These are phyloP conservation scores for Enteromius afrohamiltoni DNA, from an alignment of 2,797 vertebrate species.

Conservation along the genomic window DNA sequence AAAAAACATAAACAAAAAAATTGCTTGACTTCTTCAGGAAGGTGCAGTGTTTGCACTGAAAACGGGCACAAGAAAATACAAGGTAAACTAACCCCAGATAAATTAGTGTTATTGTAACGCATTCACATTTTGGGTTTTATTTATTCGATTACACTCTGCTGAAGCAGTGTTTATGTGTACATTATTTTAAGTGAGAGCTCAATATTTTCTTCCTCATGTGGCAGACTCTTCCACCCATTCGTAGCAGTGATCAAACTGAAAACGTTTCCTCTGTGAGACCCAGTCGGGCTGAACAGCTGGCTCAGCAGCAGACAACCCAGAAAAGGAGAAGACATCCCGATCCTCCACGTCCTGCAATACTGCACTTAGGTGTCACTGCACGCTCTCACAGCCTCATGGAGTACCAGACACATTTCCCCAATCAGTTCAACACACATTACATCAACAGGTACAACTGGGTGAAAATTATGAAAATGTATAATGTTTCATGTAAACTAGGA, in stretches of 20 bases:
- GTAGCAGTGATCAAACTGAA: slow-evolving; percentile 53
- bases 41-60: slow-evolving; percentile 49
- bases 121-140: background rate
- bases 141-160: too few species aligned
- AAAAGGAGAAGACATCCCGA: slow-evolving; percentile 70
- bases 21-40: slow-evolving; percentile 43
- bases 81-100: slow-evolving; percentile 64
- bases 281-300: slow-evolving; percentile 63
- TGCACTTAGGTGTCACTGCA: slow-evolving; percentile 85
- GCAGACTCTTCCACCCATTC: slow-evolving; percentile 89
- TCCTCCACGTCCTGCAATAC: slow-evolving; percentile 75
- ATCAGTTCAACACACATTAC: slow-evolving; percentile 74
- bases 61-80: slow-evolving; percentile 74
- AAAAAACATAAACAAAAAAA: background rate
- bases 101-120: background rate
- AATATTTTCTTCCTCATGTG: background rate
- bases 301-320: slow-evolving; percentile 42
- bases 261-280: slow-evolving; percentile 57
- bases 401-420: slow-evolving; percentile 77
- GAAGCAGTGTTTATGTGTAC: background rate
- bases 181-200: background rate
- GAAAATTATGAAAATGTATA: background rate
- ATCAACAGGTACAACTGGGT: slow-evolving; percentile 66
- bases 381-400: slow-evolving; percentile 78
- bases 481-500: background rate